phyloP scores from a whole-genome alignment of 1,140 invertebrate genomes.

The Steinernema khuongi region DNA sequence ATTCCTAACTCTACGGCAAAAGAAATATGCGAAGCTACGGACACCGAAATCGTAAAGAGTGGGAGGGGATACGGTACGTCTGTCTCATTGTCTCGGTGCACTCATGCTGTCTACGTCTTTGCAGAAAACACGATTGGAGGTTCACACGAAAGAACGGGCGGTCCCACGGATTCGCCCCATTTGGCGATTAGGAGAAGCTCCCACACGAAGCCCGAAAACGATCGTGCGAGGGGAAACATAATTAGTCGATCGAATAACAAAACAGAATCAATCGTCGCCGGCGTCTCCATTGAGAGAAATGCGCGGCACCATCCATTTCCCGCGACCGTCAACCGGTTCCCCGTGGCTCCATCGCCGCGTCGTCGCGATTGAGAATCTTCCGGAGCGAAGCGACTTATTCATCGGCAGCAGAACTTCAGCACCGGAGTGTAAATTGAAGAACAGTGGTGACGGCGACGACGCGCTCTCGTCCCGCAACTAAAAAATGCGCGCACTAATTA shows the following conservation, averaged over 20 bases:
- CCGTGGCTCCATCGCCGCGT: neutral
- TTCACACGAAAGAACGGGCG: too few species aligned
- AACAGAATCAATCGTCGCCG: neutral
- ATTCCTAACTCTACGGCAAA: too few species aligned
- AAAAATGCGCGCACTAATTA: slow-evolving; percentile 8
- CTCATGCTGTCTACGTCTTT: too few species aligned
- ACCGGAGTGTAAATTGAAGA: slow-evolving; percentile 10
- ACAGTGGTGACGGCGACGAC: neutral
- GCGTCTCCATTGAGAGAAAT: slow-evolving; percentile 7
- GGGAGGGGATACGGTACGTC: too few species aligned
- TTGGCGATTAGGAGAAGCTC: neutral
- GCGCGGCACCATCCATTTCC: neutral
- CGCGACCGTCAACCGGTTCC: neutral
- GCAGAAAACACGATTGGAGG: too few species aligned
- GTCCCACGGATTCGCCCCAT: neutral
- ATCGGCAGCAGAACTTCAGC: neutral
- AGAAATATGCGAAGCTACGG: too few species aligned
- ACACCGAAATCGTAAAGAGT: too few species aligned
- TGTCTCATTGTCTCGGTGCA: too few species aligned
- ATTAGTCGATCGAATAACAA: slow-evolving; percentile 13
- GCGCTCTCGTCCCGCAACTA: neutral
- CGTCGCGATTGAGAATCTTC: neutral
- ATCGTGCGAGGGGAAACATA: neutral
- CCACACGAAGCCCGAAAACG: neutral
- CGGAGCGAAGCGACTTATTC: neutral